Evolutionary conservation across 2,113 vertebrate genomes (phyloP), one percentile per base, ranked within the genome.

Genomic region (Nerophis ophidion): DNA sequence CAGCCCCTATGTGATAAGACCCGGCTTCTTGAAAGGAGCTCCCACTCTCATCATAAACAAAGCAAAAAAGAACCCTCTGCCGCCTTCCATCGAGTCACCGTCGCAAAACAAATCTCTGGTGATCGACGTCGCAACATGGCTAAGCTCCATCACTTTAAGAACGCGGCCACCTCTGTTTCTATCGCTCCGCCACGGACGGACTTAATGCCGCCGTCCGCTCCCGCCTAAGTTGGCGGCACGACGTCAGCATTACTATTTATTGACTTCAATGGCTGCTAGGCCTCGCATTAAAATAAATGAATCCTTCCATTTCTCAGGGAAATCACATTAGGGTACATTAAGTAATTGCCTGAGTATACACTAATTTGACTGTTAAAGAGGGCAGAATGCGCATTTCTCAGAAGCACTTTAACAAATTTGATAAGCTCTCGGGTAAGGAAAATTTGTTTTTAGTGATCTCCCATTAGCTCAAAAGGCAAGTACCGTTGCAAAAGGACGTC

Each of bases 321-420:
- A 91, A 91, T 90, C 87, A 90, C 87, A 90, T 91, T 91, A 90
- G 84, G 87, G 86, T 88, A 89, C 89, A 90, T 91, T 90, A 91
- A 87, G 88, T 87, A 89, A 91, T 89, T 89, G 87, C 85, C 86
- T 79, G 83, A 84, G 87, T 91, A 89, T 89, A 89, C 88, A 89
- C 86, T 89, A 86, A 89, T 89, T 88, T 90, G 84, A 90, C 89
- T 89, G 87, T 90, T 91, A 90, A 19, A 90, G 89, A 89, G 90
- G 88, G 90, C 89, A 88, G 89, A 86, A 89, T 86, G 84, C 71
- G 81, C 84, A 84, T 86, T 88, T 83, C 88, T 87, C 80, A 70
- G 84, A 89, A 89, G 90, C 89, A 90, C 89, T 90, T 87, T 84
- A 83, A 84, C 81, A 90, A 87, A 90, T 91, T 81, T 88, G 89